Base-by-base conservation (phyloP, 2,888 invertebrate species). In the Thysanoteuthis rhombus region DNA sequence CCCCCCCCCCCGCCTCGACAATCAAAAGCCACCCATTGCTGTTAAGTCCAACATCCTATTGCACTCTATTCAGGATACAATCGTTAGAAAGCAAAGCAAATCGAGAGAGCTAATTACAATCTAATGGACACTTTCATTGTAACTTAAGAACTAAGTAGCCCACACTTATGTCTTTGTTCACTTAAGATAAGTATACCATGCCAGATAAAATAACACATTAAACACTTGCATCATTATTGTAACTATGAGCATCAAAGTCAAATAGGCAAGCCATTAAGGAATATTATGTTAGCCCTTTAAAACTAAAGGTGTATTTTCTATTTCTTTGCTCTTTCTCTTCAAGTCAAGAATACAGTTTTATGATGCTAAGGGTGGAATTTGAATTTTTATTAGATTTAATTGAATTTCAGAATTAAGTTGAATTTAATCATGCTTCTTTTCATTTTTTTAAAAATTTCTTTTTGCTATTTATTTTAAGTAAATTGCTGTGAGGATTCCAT, bases 41-140 rank as follows among this genome's bases (percentile, higher is more conserved):
- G 16, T 75, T 75, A 75, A 75, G 75, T 36, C 36, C 12, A 75
- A n/a, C 75, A 75, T 75, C 75, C 75, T 75, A 75, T 75, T 75
- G n/a, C 75, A 16, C n/a, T 75, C 75, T 75, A 16, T 36, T n/a
- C 75, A n/a, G n/a, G n/a, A 75, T 75, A 75, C 75, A 75, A 75
- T 75, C 36, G 75, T 36, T 36, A n/a, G 75, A 75, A 75, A 75
- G 75, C 75, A 75, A n/a, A n/a, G 52, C 52, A 25, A 52, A 25
- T 52, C 5, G 52, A 52, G 5, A 52, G 75, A n/a, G 75, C 75
- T 75, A 75, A 75, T 75, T 75, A 75, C 75, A n/a, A 75, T 75
- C 75, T 75, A 75, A 75, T 75, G n/a, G 75, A n/a, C 75, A 75
- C 75, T 75, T 75, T n/a, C n/a, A 75, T n/a, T 75, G n/a, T 75